Evolutionary conservation across 1,140 invertebrate genomes (phyloP).

Genomic region (Pachypsylla venusta): DNA sequence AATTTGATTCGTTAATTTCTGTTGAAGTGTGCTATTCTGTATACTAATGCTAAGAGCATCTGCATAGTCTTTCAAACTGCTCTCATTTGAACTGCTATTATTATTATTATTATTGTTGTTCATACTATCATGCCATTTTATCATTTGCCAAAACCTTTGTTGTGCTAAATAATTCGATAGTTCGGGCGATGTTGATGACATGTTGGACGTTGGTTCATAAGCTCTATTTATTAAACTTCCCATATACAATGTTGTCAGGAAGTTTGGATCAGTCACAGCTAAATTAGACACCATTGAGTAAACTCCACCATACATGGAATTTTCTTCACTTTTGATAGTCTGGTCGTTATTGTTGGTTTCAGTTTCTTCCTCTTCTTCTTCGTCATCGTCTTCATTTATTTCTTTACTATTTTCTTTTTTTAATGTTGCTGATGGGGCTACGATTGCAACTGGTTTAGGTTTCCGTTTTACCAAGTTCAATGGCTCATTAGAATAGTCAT

Average conservation of each 20-base stretch:
- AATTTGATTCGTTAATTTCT: background rate
- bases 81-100: background rate
- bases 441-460: conserved; percentile 34
- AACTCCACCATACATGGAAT: conserved; percentile 13
- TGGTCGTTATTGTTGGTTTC: conserved; percentile 15
- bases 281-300: conserved; percentile 24
- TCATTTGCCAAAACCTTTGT: conserved; percentile 34
- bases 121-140: conserved; percentile 15
- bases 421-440: conserved; percentile 28
- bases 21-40: background rate
- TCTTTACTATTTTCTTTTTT: conserved; percentile 3
- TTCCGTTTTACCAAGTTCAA: conserved; percentile 32
- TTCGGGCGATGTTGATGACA: background rate
- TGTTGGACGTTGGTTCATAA: background rate
- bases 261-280: conserved; percentile 37
- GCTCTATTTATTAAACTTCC: conserved; percentile 33
- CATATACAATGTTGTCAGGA: conserved; percentile 43
- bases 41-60: conserved; percentile 1
- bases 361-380: conserved; percentile 22
- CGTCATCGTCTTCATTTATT: conserved; percentile 12
- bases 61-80: background rate
- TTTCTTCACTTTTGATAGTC: conserved; percentile 12
- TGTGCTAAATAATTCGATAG: conserved; percentile 31
- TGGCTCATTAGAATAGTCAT: conserved; percentile 22
- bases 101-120: background rate